Evolutionary conservation across 2,888 invertebrate species (phyloP).

Genomic region (Scaptomyza flava): DNA sequence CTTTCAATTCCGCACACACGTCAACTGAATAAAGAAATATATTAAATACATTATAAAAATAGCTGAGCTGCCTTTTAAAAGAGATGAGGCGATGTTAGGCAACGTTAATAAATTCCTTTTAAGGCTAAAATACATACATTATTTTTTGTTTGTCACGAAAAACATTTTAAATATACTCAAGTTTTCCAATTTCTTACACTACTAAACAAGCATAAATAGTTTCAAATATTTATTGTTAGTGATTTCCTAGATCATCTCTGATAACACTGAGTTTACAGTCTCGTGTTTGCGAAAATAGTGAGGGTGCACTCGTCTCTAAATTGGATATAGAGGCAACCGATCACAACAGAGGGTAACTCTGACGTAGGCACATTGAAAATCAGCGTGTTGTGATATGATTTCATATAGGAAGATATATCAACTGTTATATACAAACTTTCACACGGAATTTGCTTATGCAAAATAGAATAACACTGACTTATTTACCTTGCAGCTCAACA

Average conservation of each 20-base stretch:
- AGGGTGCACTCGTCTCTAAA: conserved; percentile 52
- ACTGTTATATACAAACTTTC: not conserved
- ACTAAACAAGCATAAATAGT: too few species aligned
- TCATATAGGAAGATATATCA: not conserved
- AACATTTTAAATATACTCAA: too few species aligned
- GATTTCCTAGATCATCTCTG: conserved; percentile 30
- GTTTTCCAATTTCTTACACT: too few species aligned
- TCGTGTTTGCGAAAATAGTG: conserved; percentile 31
- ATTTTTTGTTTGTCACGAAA: too few species aligned
- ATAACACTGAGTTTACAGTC: not conserved
- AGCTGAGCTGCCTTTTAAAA: not conserved
- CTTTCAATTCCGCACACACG: conserved; percentile 71
- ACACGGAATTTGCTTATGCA: not conserved
- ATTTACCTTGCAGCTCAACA: conserved; percentile 40
- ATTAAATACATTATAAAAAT: conserved; percentile 2
- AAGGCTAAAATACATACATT: too few species aligned
- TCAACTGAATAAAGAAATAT: conserved; percentile 24
- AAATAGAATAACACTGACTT: conserved; percentile 2
- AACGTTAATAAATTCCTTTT: too few species aligned
- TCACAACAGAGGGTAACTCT: conserved; percentile 16
- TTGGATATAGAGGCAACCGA: conserved; percentile 47
- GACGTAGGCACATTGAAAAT: conserved; percentile 35
- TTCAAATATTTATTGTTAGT: not conserved
- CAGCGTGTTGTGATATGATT: too few species aligned
- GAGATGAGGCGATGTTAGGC: too few species aligned